A percentile compares a stretch with the other conserved stretches of the same genome.
phyloP scores from a whole-genome alignment of 2,113 vertebrate genomes.

The Clinocottus analis region DNA sequence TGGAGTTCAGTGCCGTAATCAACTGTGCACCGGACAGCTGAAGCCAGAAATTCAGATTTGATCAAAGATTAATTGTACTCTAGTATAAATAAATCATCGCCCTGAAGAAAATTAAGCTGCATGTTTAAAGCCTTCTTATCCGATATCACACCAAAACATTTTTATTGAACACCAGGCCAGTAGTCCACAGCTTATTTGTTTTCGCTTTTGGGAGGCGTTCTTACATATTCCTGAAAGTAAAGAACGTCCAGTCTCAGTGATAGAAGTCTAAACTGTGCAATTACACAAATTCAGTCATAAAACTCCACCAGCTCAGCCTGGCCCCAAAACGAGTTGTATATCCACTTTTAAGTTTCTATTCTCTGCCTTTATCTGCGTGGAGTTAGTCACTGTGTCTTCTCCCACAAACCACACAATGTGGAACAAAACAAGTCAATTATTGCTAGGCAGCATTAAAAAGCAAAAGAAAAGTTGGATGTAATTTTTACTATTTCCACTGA shows the following conservation, averaged over 20 bases:
- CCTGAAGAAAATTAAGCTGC: slow-evolving; percentile 16
- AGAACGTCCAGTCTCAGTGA: slow-evolving; percentile 31
- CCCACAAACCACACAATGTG: slow-evolving; percentile 39
- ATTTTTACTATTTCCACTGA: slow-evolving; percentile 29
- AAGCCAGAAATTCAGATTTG: slow-evolving; percentile 45
- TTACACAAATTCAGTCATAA: slow-evolving; percentile 43
- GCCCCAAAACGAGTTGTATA: slow-evolving; percentile 15
- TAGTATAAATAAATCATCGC: slow-evolving; percentile 45
- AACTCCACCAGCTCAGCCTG: slow-evolving; percentile 27
- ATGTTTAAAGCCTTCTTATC: slow-evolving; percentile 29
- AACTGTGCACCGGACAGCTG: neutral
- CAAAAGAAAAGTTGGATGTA: slow-evolving; percentile 7
- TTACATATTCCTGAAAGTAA: slow-evolving; percentile 39
- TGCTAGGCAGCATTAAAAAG: slow-evolving; percentile 24
- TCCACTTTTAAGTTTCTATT: slow-evolving; percentile 51
- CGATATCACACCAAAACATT: slow-evolving; percentile 21
- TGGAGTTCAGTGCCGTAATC: slow-evolving; percentile 36
- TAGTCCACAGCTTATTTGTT: slow-evolving; percentile 36
- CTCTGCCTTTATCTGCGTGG: slow-evolving; percentile 43
- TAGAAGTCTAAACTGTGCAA: slow-evolving; percentile 39
- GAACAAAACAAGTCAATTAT: slow-evolving; percentile 61
- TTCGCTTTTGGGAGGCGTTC: slow-evolving; percentile 32
- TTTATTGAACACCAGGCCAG: no score
- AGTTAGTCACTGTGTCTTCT: slow-evolving; percentile 26
- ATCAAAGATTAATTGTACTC: slow-evolving; percentile 55